These are phyloP conservation scores for Cyprinus carpio DNA, from an alignment of 2,113 vertebrate genomes.

Conservation along the genomic window DNA sequence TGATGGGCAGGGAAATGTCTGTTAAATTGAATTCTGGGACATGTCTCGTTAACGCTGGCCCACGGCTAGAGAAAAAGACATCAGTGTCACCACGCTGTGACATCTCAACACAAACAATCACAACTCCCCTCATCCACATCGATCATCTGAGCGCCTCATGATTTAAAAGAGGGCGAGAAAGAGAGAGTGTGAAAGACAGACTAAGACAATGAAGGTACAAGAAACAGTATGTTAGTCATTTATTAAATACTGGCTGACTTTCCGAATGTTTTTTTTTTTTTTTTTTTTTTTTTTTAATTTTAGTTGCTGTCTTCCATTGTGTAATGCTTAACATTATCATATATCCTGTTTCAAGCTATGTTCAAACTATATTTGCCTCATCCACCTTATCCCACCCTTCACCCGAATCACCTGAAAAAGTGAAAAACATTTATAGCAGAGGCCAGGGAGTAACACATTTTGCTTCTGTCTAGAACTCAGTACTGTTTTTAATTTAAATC, in stretches of 20 bases:
- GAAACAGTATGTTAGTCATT: neutral
- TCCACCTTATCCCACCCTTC: too few relatives aligned
- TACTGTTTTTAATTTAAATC: too few relatives aligned
- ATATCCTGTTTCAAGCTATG: neutral
- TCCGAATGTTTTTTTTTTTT: neutral
- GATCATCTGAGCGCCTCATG: slow-evolving; percentile 17
- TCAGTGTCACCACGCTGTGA: slow-evolving; percentile 40
- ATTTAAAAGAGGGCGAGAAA: neutral
- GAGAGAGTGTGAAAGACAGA: neutral
- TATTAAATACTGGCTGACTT: neutral
- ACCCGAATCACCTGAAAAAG: neutral
- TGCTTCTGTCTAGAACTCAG: neutral
- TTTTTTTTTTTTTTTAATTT: neutral
- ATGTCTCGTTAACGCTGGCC: slow-evolving; percentile 45
- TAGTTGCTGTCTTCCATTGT: neutral
- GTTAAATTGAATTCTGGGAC: slow-evolving; percentile 40
- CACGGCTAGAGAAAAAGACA: slow-evolving; percentile 43
- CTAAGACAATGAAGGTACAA: neutral
- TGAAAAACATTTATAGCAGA: neutral
- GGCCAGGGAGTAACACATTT: neutral
- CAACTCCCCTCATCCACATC: slow-evolving; percentile 33
- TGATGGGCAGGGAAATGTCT: slow-evolving; percentile 33
- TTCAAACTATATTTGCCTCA: neutral
- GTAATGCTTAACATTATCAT: slow-evolving; percentile 1
- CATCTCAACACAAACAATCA: slow-evolving; percentile 45